A percentile compares a stretch with the other conserved stretches of the same genome.
Conservation (phyloP, 2,888 invertebrate species). For the Agonopterix alstromeriana region DNA sequence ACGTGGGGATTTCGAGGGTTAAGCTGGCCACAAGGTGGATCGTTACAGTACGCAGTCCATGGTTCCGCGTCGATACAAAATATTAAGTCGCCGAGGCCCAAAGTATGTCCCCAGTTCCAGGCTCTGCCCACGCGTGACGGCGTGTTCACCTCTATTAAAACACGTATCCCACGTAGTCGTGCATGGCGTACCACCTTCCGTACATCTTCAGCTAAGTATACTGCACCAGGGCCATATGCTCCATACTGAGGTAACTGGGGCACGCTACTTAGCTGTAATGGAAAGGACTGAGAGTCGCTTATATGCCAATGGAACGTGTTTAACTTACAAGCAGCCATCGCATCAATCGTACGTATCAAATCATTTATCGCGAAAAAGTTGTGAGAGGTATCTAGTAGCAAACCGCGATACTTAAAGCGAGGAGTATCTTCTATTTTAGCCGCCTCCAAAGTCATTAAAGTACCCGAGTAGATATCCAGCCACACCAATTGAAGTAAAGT, state of each 20-base stretch:
- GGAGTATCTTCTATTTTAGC: constrained; percentile 85
- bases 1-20: constrained; percentile 85
- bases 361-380: constrained; percentile 87
- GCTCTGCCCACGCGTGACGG: constrained; percentile 90
- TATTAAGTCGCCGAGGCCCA: constrained; percentile 81
- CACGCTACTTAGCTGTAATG: constrained; percentile 83
- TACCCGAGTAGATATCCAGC: constrained; percentile 79
- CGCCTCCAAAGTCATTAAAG: constrained; percentile 78
- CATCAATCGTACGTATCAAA: constrained; percentile 84
- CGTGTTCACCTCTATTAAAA: constrained; percentile 91
- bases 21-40: constrained; percentile 89
- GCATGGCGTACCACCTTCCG: constrained; percentile 85
- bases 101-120: constrained; percentile 84
- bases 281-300: constrained; percentile 93
- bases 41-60: constrained; percentile 83
- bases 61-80: constrained; percentile 84
- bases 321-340: constrained; percentile 91
- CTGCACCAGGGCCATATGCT: constrained; percentile 84
- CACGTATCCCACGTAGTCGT: constrained; percentile 86
- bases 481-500: constrained; percentile 86
- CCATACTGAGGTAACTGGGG: constrained; percentile 87
- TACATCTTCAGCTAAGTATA: constrained; percentile 82
- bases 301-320: constrained; percentile 96
- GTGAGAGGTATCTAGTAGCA: constrained; percentile 92
- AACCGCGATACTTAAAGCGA: constrained; percentile 84